These are phyloP conservation scores for Clangula hyemalis DNA, from an alignment of 2,797 vertebrate species.

Conservation along the genomic window DNA sequence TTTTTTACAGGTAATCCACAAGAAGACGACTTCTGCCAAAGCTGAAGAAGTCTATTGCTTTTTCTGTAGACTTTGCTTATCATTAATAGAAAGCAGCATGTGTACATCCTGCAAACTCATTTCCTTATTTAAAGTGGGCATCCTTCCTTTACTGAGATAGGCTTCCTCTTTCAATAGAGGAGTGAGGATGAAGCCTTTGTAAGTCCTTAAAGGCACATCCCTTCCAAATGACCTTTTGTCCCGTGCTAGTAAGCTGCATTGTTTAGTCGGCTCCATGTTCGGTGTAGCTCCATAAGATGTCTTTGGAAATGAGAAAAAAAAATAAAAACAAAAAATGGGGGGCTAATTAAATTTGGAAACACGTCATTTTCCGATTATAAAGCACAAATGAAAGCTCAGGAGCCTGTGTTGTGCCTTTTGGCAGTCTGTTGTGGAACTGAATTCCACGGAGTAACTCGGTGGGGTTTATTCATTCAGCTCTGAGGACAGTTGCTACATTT, in stretches of 20 bases:
- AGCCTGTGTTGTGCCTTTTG: constrained; percentile 1
- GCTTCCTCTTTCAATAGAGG: constrained; percentile 86
- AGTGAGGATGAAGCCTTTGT: constrained; percentile 82
- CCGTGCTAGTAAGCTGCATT: constrained; percentile 74
- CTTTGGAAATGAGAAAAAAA: constrained; percentile 66
- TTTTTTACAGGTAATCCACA: constrained; percentile 75
- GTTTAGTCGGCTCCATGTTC: constrained; percentile 72
- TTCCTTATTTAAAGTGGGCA: constrained; percentile 95
- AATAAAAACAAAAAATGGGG: neutral
- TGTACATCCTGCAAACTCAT: constrained; percentile 92
- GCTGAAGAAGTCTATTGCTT: constrained; percentile 46
- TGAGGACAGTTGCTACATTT: neutral
- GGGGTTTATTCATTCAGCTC: neutral
- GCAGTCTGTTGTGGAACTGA: constrained; percentile 43
- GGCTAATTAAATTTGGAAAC: constrained; percentile 78
- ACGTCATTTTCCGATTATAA: constrained; percentile 75
- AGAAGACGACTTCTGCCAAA: constrained; percentile 64
- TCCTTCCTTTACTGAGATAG: constrained; percentile 89
- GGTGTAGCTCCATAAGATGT: constrained; percentile 70
- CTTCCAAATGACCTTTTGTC: constrained; percentile 86
- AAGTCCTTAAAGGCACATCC: constrained; percentile 83
- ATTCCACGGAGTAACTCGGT: constrained; percentile 37
- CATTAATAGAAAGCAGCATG: constrained; percentile 87
- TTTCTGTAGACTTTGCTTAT: constrained; percentile 78
- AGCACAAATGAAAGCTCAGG: constrained; percentile 64